Evolutionary conservation across 2,113 vertebrate genomes (phyloP), one percentile per base, ranked within the genome.

Genomic region (Paedocypris sp.): DNA sequence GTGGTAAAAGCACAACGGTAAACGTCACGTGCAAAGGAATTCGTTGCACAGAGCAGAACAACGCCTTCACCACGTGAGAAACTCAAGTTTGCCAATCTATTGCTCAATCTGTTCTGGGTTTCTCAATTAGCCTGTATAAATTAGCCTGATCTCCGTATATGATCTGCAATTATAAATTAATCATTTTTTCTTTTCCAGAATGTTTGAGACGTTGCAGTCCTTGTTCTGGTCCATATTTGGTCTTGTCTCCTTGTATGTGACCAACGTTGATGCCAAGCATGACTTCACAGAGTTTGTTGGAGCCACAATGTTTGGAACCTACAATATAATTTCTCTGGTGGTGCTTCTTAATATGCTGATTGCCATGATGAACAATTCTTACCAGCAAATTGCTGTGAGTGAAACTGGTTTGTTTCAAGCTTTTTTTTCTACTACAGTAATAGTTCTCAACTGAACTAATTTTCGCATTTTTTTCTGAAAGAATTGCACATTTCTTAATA

Each of bases 301-400:
- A 1, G 92, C 94, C 75, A 99, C 94, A 32, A 99, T 99, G 95
- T 99, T 99, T 64, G 95, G 95, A 56, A 97, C 94, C 1, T 99
- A 99, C 66, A 99, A 95, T 68, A 88, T 99, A 59, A 99, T 99
- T 75, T 99, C 95, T 1, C 76, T 99, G 67, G 95, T 99, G 66
- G 95, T 99, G 52, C 87, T 99, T 16, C 91, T 99, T 67, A 99
- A 98, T 80, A 99, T 99, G 95, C 75, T 99, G 46, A 99, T 98
- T 68, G 95, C 95, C 47, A 99, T 99, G 95, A 99, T 99, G 95
- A 99, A 99, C 80, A 99, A 99, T 75, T 98, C 95, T 45, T 99
- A 99, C 70, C 95, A 99, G 73, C 93, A 96, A 59, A 99, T 99
- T 67, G 95, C 95, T 62, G 95, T 99, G 80, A 96, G 95, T 64